A percentile compares a stretch with the other conserved stretches of the same genome.
Conservation (phyloP, 2,113 vertebrate species). For the Aspiorhynchus laticeps region DNA sequence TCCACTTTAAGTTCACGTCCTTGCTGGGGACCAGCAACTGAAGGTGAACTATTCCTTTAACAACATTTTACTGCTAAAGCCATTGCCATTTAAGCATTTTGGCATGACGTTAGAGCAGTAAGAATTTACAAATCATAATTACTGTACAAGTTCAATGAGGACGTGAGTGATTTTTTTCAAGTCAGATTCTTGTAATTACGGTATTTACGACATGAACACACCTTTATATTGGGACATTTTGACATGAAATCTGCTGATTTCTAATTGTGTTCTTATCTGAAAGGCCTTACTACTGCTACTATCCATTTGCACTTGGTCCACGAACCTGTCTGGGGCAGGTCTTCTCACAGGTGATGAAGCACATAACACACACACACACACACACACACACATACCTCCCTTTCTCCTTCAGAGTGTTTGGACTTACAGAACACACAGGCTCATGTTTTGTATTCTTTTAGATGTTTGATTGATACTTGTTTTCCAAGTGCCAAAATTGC, state of each 20-base stretch:
- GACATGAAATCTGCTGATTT: neutral
- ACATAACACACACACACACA: too few species aligned
- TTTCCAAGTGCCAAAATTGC: neutral
- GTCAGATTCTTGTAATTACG: neutral
- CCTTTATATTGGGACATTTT: neutral
- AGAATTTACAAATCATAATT: neutral
- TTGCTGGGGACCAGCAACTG: too few species aligned
- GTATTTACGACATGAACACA: neutral
- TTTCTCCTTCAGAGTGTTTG: neutral
- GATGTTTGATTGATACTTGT: neutral
- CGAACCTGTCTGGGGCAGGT: too few species aligned
- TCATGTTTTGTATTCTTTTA: neutral
- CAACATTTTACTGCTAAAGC: too few species aligned
- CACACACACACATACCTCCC: neutral
- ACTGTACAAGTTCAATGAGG: neutral
- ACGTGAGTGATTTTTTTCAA: neutral
- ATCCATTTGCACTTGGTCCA: too few species aligned
- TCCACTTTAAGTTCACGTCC: too few species aligned
- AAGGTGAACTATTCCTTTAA: too few species aligned
- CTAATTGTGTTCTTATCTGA: too few species aligned
- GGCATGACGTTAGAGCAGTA: neutral
- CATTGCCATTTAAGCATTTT: neutral
- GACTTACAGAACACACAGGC: neutral
- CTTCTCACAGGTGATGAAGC: too few species aligned
- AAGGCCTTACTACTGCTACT: too few species aligned